Conservation (phyloP, 2,113 vertebrate species). For the Eira barbara region DNA sequence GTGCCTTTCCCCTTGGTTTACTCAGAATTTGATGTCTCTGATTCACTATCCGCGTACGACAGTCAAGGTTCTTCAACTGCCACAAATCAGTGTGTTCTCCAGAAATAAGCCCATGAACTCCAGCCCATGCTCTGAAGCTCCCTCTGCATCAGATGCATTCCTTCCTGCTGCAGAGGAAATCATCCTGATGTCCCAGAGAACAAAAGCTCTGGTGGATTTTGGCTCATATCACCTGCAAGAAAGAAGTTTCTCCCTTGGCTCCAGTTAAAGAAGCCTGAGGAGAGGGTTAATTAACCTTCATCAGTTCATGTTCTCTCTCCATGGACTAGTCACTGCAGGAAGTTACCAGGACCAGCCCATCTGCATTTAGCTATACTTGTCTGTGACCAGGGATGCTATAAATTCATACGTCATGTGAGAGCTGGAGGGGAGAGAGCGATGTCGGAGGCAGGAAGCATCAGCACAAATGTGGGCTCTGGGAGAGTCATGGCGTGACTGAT, state of each 20-base stretch:
- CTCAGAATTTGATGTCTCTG: neutral
- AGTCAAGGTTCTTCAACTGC: neutral
- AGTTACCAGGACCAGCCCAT: accelerated
- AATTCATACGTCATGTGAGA: accelerated
- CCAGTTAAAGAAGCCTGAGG: neutral
- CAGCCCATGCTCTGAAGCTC: too few species aligned
- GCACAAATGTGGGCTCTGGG: neutral
- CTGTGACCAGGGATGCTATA: too few species aligned
- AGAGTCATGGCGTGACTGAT: accelerated
- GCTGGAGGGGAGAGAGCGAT: neutral
- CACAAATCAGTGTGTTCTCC: accelerated
- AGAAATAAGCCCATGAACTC: neutral
- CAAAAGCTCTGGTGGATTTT: neutral
- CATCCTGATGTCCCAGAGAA: too few species aligned
- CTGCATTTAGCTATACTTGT: accelerated
- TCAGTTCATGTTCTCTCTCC: neutral
- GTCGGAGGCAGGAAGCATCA: too few species aligned
- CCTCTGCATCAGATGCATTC: accelerated
- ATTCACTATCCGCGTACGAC: accelerated
- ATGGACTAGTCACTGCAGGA: too few species aligned
- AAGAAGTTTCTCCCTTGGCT: neutral
- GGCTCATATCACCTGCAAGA: neutral
- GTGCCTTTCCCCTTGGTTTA: neutral
- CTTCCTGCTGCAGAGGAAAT: too few species aligned
- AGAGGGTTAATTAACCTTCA: too few species aligned